phyloP scores from a whole-genome alignment of 2,888 invertebrate genomes.

The Agrypnus murinus region DNA sequence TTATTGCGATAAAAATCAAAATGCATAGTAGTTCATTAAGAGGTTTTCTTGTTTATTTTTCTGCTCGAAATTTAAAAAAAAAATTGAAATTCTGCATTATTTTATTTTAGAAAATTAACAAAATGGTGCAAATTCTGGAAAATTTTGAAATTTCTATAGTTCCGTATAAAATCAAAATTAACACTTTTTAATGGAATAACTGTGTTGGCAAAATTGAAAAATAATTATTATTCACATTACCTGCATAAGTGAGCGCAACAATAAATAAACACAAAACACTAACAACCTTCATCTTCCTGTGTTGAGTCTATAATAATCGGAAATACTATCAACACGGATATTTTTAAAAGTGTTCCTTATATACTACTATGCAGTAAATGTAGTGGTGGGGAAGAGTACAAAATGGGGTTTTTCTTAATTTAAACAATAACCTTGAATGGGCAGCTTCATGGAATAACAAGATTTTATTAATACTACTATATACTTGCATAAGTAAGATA shows the following conservation, averaged over 20 bases:
- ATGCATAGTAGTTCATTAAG: background rate
- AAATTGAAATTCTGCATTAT: too few relatives aligned
- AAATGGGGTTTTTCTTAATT: slow-evolving; percentile 39
- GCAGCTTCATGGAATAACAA: slow-evolving; percentile 28
- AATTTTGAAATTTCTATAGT: too few relatives aligned
- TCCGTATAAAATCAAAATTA: too few relatives aligned
- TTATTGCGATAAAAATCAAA: background rate
- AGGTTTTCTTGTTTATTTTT: too few relatives aligned
- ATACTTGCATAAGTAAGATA: slow-evolving; percentile 26
- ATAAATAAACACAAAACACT: slow-evolving; percentile 29
- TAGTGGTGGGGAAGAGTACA: slow-evolving; percentile 22
- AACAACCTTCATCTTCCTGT: slow-evolving; percentile 19
- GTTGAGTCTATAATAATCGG: slow-evolving; percentile 11
- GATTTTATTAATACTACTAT: slow-evolving; percentile 12
- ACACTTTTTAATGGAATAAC: too few relatives aligned
- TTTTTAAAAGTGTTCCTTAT: slow-evolving; percentile 33
- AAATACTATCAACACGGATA: slow-evolving; percentile 28
- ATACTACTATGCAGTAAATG: slow-evolving; percentile 11
- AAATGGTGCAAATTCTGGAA: too few relatives aligned
- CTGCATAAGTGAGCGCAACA: slow-evolving; percentile 1
- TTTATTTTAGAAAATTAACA: too few relatives aligned
- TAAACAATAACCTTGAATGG: slow-evolving; percentile 21
- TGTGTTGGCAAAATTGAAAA: too few relatives aligned
- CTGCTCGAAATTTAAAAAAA: too few relatives aligned
- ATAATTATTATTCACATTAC: slow-evolving; percentile 11